A percentile compares a stretch with the other conserved stretches of the same genome.
Conservation (phyloP, 2,797 vertebrate species). For the Anguilla obscura region DNA sequence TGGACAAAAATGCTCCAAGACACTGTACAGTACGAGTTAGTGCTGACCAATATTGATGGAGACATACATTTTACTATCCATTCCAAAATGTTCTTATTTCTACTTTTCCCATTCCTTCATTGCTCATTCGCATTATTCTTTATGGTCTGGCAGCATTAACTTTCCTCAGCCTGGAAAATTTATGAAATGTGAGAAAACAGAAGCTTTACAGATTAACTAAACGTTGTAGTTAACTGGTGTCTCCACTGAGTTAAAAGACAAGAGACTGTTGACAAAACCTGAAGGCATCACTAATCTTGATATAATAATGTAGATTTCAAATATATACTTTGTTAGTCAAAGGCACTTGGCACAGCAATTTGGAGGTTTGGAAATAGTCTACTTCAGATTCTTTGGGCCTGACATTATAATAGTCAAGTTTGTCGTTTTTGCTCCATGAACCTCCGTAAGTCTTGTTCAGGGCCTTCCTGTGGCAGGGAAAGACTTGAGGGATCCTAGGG, state of each 20-base stretch:
- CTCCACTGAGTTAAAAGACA: not conserved
- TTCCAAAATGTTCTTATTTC: not conserved
- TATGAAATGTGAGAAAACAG: not conserved
- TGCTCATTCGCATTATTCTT: not conserved
- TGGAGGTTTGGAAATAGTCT: not conserved
- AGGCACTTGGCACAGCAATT: constrained; percentile 8
- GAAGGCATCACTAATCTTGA: not conserved
- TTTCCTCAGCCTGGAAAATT: not conserved
- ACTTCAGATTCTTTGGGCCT: not conserved
- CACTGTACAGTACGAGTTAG: not conserved
- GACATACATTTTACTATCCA: not conserved
- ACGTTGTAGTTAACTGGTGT: not conserved
- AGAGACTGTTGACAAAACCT: not conserved
- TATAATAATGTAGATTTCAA: not conserved
- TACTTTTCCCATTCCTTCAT: not conserved
- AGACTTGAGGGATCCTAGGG: not conserved
- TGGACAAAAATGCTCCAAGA: not conserved
- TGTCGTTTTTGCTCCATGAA: not conserved
- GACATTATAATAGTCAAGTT: constrained; percentile 13
- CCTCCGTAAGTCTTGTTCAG: not conserved
- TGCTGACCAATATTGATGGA: not conserved
- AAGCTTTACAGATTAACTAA: not conserved
- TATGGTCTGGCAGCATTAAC: not conserved
- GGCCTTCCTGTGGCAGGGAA: not conserved
- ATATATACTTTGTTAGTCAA: not conserved